Evolutionary conservation across 2,888 invertebrate species (phyloP), one percentile per base, ranked within the genome.

Genomic region (Orthonychiurus folsomi): DNA sequence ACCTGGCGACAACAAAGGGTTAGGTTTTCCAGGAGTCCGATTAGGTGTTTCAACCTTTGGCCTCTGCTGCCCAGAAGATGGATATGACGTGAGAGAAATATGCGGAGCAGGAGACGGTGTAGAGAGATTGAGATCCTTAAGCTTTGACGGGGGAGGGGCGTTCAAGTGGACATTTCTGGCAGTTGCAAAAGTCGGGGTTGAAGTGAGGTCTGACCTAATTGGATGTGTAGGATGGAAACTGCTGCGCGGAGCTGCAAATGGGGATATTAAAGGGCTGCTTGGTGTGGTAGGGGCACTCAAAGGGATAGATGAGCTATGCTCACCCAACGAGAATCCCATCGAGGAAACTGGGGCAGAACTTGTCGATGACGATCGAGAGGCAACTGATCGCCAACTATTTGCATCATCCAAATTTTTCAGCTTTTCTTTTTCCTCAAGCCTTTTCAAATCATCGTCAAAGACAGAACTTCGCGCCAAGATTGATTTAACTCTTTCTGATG

Each of bases 361-460:
- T 3, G 67, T 57, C 9, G 69, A 68, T 18, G 65, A 56, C 18
- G 72, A 67, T 26, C 70, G 59, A 25, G 67, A 66, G 37, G 66
- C 50, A n/a, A 67, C 54, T 21, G 66, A 50, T 27, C 72, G 62
- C 71, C 72, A 70, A 56, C 64, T 72, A 23, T 63, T 48, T n/a
- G n/a, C n/a, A n/a, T n/a, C n/a, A n/a, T n/a, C n/a, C 24, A 62
- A 50, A 2, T 63, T 59, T 67, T 76, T 76, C 12, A 77, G 76
- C 79, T 93, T 84, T 79, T 91, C 85, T 79, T 90, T 85, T 78
- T 93, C 86, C 77, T 93, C 93, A 63, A 96, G 81, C 47, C 96
- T 82, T 78, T 94, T 93, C 50, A 89, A 85, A 77, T 96, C 96
- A 77, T 95, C 95, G 76, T 96, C 96, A 78, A 96, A 95, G 60